Evolutionary conservation across 2,888 invertebrate species (phyloP), one percentile per base, ranked within the genome.

Genomic region (Hirtodrosophila alboralis): DNA sequence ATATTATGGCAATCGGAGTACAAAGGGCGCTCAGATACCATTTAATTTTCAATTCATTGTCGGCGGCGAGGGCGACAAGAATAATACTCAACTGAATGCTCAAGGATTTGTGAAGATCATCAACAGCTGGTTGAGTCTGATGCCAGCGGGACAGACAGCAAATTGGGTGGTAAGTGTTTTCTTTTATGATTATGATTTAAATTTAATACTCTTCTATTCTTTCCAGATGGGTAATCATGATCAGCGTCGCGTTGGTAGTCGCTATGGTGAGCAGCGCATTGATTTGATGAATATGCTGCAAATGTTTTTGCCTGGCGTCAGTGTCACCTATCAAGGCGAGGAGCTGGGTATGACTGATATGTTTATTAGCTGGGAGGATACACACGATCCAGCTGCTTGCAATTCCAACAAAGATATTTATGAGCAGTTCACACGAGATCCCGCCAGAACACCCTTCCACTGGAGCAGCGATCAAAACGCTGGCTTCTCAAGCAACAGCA

Each of bases 281-380:
- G 96, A 97, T 87, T 94, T 94, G 3, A 93, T 97, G 87, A 96
- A 96, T 84, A 96, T 97, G 93, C 79, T 95, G 41, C 90, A 92
- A 60, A 90, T 93, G 87, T 89, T 94, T 7, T 87, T 95, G 31
- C 94, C 94, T 0, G 95, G 95, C 5, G 92, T 93, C 0, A 91
- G 93, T 4, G 89, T 94, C 12, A 81, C 81, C 10, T 83, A 84
- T 13, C 83, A 96, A 91, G 90, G 90, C 5, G 90, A 90, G 48
- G 90, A 90, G 60, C 52, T 90, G 47, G 90, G 90, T 30, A 90
- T 90, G 90, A 58, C 87, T 0, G 90, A 90, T 43, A 91, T 91
- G n/a, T 80, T 89, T 26, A 91, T 94, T 2, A 91, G 92, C 30
- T 94, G 93, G 92, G 90, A 91, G 8, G 92, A 94, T 52, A 90